Evolutionary conservation across 2,797 vertebrate species (phyloP).

Genomic region (Erpetoichthys calabaricus): DNA sequence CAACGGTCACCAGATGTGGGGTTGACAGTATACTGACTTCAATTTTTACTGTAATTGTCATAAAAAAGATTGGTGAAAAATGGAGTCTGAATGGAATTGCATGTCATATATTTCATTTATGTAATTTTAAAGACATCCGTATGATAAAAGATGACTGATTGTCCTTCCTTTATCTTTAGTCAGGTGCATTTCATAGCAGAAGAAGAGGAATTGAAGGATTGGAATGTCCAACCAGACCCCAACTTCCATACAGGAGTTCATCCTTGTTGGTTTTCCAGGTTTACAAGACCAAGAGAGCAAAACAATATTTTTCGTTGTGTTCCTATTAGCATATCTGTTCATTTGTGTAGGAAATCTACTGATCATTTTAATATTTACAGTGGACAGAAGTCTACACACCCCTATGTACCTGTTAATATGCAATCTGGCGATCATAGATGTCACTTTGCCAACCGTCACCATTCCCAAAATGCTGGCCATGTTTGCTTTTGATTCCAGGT

Average conservation of each 20-base stretch:
- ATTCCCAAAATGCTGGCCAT: constrained; percentile 18
- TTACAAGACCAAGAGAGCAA: constrained; percentile 17
- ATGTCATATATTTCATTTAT: too few species aligned
- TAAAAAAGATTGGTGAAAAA: too few species aligned
- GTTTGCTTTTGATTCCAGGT: constrained; percentile 1
- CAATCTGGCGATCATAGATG: constrained; percentile 28
- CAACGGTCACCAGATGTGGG: too few species aligned
- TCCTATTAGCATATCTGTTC: constrained; percentile 24
- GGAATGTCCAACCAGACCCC: too few species aligned
- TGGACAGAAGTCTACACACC: constrained; percentile 21
- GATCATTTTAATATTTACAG: constrained; percentile 19
- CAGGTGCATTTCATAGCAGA: too few species aligned
- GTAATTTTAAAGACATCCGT: too few species aligned
- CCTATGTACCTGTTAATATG: constrained; percentile 32
- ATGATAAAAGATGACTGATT: too few species aligned
- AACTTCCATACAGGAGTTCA: constrained; percentile 14
- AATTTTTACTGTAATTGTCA: too few species aligned
- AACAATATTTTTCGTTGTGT: constrained; percentile 21
- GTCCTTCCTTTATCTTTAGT: too few species aligned
- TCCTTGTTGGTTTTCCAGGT: constrained; percentile 25
- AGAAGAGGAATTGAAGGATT: too few species aligned
- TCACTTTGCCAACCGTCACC: constrained; percentile 30
- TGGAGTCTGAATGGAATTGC: too few species aligned
- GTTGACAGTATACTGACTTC: too few species aligned
- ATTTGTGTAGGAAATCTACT: constrained; percentile 18